These are phyloP conservation scores for Andrena minutula DNA, from an alignment of 2,888 invertebrate genomes.

Conservation along the genomic window DNA sequence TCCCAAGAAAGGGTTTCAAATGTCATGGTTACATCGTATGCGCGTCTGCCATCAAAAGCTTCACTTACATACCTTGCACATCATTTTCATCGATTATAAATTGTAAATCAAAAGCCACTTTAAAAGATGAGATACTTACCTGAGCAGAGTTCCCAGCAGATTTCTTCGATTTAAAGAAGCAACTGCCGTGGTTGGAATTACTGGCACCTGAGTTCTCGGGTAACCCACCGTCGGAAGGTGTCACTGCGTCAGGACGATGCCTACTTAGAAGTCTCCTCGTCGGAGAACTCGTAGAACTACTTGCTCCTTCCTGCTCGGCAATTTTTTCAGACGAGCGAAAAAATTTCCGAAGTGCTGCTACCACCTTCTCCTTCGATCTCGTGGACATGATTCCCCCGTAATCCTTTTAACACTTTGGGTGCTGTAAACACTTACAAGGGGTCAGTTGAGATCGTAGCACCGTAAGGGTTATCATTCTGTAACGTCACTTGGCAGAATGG, in stretches of 20 bases:
- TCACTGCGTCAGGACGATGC: conserved; percentile 81
- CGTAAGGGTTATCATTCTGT: neutral
- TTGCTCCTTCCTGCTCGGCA: conserved; percentile 72
- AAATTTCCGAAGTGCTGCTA: conserved; percentile 92
- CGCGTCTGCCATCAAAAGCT: too few species aligned
- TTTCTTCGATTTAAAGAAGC: conserved; percentile 82
- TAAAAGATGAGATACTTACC: conserved; percentile 58
- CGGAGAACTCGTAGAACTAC: conserved; percentile 88
- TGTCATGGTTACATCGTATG: too few species aligned
- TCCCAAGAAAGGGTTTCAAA: too few species aligned
- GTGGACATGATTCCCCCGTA: conserved; percentile 88
- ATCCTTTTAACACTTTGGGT: neutral
- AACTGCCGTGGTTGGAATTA: conserved; percentile 72
- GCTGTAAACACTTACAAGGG: neutral
- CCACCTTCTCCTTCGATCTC: conserved; percentile 93
- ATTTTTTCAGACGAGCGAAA: conserved; percentile 91
- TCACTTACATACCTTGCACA: too few species aligned
- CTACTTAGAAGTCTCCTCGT: conserved; percentile 86
- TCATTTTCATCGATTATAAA: too few species aligned
- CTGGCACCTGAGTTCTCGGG: conserved; percentile 79
- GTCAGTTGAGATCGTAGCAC: neutral
- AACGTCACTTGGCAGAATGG: neutral
- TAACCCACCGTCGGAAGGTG: conserved; percentile 80
- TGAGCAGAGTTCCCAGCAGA: conserved; percentile 73
- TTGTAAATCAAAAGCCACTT: neutral